Base-by-base conservation (phyloP, 2,888 invertebrate species). In the Nomada goodeniana region DNA sequence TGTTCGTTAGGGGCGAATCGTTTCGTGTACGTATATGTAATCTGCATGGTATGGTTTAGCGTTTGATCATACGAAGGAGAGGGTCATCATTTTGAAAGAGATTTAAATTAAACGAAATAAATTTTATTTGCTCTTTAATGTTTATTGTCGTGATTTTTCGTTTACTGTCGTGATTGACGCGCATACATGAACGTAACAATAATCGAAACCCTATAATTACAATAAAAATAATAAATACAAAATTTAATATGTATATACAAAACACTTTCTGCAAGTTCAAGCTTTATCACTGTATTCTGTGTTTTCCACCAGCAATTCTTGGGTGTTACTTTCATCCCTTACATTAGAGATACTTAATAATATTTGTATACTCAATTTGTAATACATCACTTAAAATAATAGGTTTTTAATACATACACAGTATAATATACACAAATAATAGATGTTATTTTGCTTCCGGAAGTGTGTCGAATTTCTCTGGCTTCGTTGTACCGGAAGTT, bases 171-270 rank as follows among this genome's bases (percentile, higher is more conserved):
- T 74, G 77, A 84, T 65, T 82, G 79, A 80, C 78, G 52, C 76
- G 74, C 70, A 42, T 84, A 83, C 70, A 82, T 50, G 71, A 83
- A 80, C 60, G 60, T 79, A 86, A 89, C 77, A 84, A 69, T 78
- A 52, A 76, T 84, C 47, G 55, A 70, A 85, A 65, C 68, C 20
- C 68, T 86, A 87, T 26, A 67, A 20, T 36, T 84, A 86, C 36
- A 61, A 68, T 83, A 82, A 63, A 76, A 79, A 69, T 86, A 89
- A 89, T 89, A 89, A 89, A 89, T 89, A 89, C 80, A 88, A 79
- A 84, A 67, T 73, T 68, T 76, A 52, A 71, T 83, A 80, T 78
- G 50, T 85, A 86, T 80, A 55, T 85, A 86, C 76, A 69, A 87
- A 84, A 84, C 52, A 60, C 71, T 78, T 70, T 64, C 23, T 69